Conservation (phyloP, 2,113 vertebrate genomes). For the Phaethon lepturus region DNA sequence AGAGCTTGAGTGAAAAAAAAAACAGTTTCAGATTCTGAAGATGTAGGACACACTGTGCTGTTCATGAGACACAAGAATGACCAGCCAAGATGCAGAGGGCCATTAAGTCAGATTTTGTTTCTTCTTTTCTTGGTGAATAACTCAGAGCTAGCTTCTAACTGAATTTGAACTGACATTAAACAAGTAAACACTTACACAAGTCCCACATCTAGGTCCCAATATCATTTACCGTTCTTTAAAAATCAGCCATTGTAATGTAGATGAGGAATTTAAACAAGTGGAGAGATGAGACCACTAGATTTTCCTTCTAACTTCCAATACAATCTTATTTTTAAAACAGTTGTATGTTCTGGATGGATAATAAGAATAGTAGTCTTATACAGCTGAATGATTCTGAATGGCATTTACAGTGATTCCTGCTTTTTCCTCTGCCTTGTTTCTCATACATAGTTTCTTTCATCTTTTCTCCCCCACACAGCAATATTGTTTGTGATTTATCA, state of each 20-base stretch:
- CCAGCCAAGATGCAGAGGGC: background rate
- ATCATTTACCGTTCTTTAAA: background rate
- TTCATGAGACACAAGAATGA: background rate
- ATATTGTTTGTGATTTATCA: background rate
- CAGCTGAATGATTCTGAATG: background rate
- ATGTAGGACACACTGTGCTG: accelerated
- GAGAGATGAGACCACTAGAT: background rate
- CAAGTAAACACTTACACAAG: background rate
- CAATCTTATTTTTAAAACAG: background rate
- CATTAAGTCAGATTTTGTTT: background rate
- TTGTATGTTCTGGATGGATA: background rate
- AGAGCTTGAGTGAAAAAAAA: background rate
- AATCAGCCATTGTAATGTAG: background rate
- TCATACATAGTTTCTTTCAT: background rate
- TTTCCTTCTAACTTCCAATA: background rate
- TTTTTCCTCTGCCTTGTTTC: background rate
- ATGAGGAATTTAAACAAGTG: background rate
- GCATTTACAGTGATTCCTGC: background rate
- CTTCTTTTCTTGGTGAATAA: background rate
- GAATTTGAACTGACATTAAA: background rate
- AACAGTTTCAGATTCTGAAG: background rate
- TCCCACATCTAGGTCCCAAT: background rate
- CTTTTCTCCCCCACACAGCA: background rate
- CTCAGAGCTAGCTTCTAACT: background rate
- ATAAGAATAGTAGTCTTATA: background rate